These are phyloP conservation scores for Halcyon senegalensis DNA, from an alignment of 2,113 vertebrate species.

Conservation along the genomic window DNA sequence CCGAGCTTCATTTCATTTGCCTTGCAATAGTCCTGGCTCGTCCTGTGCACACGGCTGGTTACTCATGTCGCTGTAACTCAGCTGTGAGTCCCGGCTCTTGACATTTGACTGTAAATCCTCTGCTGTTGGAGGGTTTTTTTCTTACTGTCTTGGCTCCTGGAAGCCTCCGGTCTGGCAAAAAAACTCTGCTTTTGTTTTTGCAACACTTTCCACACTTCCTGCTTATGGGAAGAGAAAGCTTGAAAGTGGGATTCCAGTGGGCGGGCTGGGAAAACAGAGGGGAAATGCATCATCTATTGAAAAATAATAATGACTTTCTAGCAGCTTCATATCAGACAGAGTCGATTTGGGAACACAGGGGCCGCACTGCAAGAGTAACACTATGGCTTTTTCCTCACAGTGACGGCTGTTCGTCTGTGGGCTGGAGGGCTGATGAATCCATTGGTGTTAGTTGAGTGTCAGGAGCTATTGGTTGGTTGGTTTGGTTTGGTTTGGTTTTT, in stretches of 20 bases:
- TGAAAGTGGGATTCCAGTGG: not conserved
- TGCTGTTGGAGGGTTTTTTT: not conserved
- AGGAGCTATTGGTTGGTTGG: not conserved
- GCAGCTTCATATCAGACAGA: not conserved
- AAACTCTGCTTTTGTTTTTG: not conserved
- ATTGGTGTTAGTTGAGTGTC: not conserved
- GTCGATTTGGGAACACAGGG: not conserved
- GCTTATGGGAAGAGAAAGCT: not conserved
- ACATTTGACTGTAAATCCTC: not conserved
- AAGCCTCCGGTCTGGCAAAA: constrained; percentile 2
- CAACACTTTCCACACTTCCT: not conserved
- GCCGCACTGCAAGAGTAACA: not conserved
- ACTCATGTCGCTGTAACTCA: not conserved
- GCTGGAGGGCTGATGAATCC: not conserved
- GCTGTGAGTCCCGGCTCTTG: not conserved
- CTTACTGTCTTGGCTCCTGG: not conserved
- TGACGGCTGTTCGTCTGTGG: not conserved
- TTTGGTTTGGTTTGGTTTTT: not conserved
- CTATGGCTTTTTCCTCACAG: not conserved
- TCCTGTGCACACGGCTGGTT: not conserved
- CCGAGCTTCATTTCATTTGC: not conserved
- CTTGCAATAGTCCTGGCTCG: not conserved
- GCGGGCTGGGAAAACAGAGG: not conserved
- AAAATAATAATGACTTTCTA: not conserved
- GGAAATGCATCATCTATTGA: not conserved